These are phyloP conservation scores for Eugnorisma glareosa DNA, from an alignment of 2,888 invertebrate species.

Conservation along the genomic window DNA sequence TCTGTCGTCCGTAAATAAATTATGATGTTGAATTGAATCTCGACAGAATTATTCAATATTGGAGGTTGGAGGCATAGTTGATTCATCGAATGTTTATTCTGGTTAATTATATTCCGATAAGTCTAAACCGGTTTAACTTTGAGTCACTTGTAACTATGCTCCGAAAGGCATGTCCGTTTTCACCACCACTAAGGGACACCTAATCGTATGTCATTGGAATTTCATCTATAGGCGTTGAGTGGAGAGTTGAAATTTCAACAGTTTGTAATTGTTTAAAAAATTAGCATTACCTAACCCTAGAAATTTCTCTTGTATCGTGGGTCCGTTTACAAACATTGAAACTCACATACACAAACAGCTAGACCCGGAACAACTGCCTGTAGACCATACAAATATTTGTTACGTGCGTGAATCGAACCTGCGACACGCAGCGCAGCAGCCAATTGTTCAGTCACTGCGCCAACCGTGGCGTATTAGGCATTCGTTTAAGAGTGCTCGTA, in stretches of 20 bases:
- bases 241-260: background rate
- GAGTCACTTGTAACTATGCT: conserved; percentile 47
- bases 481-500: too few relatives aligned
- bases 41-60: conserved; percentile 33
- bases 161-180: background rate
- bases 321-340: background rate
- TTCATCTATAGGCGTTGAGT: background rate
- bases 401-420: background rate
- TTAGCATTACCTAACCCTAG: too few relatives aligned
- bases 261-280: too few relatives aligned
- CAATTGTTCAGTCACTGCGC: background rate
- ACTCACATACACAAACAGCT: background rate
- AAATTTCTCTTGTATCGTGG: too few relatives aligned
- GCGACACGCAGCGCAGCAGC: background rate
- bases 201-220: background rate
- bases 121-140: conserved; percentile 50
- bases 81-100: conserved; percentile 54
- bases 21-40: conserved; percentile 45
- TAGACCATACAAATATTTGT: background rate
- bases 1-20: conserved; percentile 41
- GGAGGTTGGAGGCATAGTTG: conserved; percentile 16
- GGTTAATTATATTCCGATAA: conserved; percentile 46
- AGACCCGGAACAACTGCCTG: background rate
- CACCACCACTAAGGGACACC: background rate
- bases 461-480: background rate